Evolutionary conservation across 2,888 invertebrate genomes (phyloP), one percentile per base, ranked within the genome.

Genomic region (Brachyptera risi): DNA sequence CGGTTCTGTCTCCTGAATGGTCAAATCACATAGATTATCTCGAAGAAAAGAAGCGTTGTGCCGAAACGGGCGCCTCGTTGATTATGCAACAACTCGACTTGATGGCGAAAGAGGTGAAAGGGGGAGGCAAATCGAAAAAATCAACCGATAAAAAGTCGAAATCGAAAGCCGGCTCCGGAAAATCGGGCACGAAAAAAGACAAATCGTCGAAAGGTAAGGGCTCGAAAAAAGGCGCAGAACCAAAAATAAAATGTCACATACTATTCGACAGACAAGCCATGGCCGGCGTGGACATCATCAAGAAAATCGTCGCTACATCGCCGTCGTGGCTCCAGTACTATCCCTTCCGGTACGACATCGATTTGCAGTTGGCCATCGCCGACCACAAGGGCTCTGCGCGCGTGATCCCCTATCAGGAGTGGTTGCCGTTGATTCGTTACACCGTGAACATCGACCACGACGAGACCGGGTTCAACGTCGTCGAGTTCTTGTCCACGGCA

Each of bases 401-500:
- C 19, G 37, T 21, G 19, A 2, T 11, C 5, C n/a, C 27, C 15
- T 7, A 19, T 11, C 50, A 37, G 7, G 44, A 44, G 13, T 60
- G 60, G 60, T 15, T 56, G 11, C 60, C 56, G 19, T 11, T 60
- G 5, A 7, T 49, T 1, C 40, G 60, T 7, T 31, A 37, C 5
- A 40, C 37, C 31, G 35, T 56, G 7, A 60, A 60, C 37, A 19
- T 56, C 9, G 31, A 56, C 47, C 19, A 3, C 13, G 26, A 31
- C 13, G 9, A 13, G 19, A 19, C 47, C 3, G 19, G 7, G 2
- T 44, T 60, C 13, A 68, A 68, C 0, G 58, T 37, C 2, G 23
- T 71, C 1, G 63, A 68, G 60, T 56, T 72, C 4, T 65, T 68
- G 21, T 49, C 65, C 0, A 56, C 65, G 42, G 23, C 71, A 3